Conservation (phyloP, 2,113 vertebrate genomes). For the Myiopsitta monachus region DNA sequence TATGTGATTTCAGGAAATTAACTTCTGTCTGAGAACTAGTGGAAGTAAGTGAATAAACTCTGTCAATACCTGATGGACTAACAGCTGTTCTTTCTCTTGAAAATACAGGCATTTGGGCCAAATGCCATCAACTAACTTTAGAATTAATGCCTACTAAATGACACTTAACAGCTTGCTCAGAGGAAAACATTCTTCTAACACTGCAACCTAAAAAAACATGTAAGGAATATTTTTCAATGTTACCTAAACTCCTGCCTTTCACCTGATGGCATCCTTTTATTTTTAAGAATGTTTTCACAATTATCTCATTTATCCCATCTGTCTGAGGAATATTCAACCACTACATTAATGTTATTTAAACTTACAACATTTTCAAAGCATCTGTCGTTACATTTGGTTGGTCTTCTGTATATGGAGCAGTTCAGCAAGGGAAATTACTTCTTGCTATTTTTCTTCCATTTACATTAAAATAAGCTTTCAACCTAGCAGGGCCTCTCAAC, state of each 20-base stretch:
- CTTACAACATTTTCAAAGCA: constrained; percentile 29
- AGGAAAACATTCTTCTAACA: constrained; percentile 32
- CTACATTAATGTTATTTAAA: constrained; percentile 38
- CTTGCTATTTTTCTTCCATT: background rate
- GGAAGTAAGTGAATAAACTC: constrained; percentile 25
- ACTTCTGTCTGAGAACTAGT: constrained; percentile 64
- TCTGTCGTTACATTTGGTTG: constrained; percentile 18
- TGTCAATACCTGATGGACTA: constrained; percentile 53
- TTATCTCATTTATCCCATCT: constrained; percentile 68
- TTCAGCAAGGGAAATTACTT: background rate
- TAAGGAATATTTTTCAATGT: constrained; percentile 43
- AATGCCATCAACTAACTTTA: constrained; percentile 66
- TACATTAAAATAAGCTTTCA: background rate
- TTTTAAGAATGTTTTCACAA: constrained; percentile 68
- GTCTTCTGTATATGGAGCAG: constrained; percentile 2
- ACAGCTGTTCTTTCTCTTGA: constrained; percentile 50
- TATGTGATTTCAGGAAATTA: constrained; percentile 68
- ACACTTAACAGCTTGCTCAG: constrained; percentile 49
- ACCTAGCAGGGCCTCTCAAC: background rate
- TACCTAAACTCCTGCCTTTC: constrained; percentile 30
- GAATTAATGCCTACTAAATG: constrained; percentile 62
- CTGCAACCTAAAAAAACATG: background rate
- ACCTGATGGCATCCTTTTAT: constrained; percentile 63
- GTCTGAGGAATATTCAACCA: constrained; percentile 46
- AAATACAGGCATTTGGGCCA: constrained; percentile 60